These are phyloP conservation scores for Microcebus griseorufus DNA, from an alignment of 2,113 vertebrate genomes.

Conservation along the genomic window DNA sequence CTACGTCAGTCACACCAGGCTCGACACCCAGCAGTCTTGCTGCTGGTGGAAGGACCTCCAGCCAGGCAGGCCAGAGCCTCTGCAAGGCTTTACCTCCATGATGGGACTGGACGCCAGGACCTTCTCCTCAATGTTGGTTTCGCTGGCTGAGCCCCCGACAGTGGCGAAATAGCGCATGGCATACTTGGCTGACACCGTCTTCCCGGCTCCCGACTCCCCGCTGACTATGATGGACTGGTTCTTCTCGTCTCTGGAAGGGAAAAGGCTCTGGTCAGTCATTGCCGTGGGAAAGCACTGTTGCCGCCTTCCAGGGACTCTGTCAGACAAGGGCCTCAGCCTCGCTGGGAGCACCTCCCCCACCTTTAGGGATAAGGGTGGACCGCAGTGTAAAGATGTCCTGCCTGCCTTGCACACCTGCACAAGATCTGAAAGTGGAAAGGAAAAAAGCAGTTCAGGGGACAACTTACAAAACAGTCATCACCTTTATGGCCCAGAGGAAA, in stretches of 20 bases:
- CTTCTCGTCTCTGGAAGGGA: slow-evolving; percentile 91
- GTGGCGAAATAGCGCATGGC: slow-evolving; percentile 97
- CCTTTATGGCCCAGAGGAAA: background rate
- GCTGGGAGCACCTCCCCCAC: background rate
- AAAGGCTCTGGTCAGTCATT: background rate
- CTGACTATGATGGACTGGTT: slow-evolving; percentile 99
- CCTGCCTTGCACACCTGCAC: fast-evolving
- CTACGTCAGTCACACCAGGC: fast-evolving
- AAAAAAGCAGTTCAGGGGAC: background rate
- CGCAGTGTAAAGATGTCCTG: fast-evolving
- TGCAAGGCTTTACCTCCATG: slow-evolving; percentile 92
- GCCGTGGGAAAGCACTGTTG: background rate
- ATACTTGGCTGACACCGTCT: slow-evolving; percentile 97
- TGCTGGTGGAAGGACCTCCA: background rate
- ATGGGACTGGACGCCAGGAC: slow-evolving; percentile 96
- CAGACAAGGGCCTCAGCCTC: background rate
- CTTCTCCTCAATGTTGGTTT: slow-evolving; percentile 95
- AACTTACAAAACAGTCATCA: fast-evolving
- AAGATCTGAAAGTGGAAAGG: background rate
- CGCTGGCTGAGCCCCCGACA: slow-evolving; percentile 90
- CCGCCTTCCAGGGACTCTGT: background rate
- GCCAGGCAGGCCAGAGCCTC: background rate
- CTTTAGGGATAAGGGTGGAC: background rate
- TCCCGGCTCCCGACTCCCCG: slow-evolving; percentile 96
- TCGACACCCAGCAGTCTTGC: background rate